Conservation (phyloP, 1,140 invertebrate genomes). For the Neuroterus valhalla region DNA sequence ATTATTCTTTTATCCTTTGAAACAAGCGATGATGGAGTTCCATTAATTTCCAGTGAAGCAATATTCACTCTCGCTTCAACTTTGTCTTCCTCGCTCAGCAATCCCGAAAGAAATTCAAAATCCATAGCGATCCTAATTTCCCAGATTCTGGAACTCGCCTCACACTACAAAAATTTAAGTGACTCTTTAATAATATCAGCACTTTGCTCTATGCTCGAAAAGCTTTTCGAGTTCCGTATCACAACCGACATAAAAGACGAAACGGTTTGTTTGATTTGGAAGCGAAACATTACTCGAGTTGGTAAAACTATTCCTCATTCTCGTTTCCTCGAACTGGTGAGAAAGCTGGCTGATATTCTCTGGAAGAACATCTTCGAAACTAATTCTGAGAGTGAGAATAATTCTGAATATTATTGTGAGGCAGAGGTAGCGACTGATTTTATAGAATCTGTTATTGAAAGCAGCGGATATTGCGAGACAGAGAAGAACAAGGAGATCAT, state of each 20-base stretch:
- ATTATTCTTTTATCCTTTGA: constrained; percentile 60
- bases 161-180: constrained; percentile 50
- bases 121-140: constrained; percentile 52
- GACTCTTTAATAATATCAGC: constrained; percentile 29
- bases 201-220: constrained; percentile 58
- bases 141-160: constrained; percentile 54
- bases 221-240: constrained; percentile 54
- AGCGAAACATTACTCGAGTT: constrained; percentile 33
- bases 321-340: constrained; percentile 51
- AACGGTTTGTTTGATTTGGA: constrained; percentile 41
- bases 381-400: constrained; percentile 35
- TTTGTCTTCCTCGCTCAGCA: background rate
- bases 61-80: constrained; percentile 5
- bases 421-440: constrained; percentile 70
- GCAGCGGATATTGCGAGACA: constrained; percentile 31
- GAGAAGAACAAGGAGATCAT: constrained; percentile 50
- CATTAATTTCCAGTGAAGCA: background rate
- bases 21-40: constrained; percentile 11
- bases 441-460: constrained; percentile 67
- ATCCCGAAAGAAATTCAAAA: background rate
- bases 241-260: constrained; percentile 34
- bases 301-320: constrained; percentile 36
- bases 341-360: constrained; percentile 48
- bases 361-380: constrained; percentile 60
- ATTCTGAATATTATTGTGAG: constrained; percentile 39